Conservation (phyloP, 2,797 vertebrate species). For the Myotis myotis region DNA sequence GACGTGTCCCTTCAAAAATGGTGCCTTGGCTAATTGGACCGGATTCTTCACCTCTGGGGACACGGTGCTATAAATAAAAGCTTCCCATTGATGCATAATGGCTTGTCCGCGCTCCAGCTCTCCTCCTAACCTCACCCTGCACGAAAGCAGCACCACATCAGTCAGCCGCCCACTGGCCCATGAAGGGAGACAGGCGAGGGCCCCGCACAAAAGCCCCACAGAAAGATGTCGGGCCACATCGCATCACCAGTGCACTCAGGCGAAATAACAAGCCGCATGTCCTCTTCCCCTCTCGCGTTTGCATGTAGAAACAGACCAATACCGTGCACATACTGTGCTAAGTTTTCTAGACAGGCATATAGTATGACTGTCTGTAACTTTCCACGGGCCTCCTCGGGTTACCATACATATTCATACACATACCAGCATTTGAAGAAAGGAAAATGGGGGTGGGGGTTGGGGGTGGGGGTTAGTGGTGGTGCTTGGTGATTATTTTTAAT, state of each 20-base stretch:
- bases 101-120: background rate
- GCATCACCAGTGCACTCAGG: background rate
- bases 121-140: background rate
- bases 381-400: slow-evolving; percentile 26
- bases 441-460: background rate
- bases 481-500: slow-evolving; percentile 44
- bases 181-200: background rate
- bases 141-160: background rate
- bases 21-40: slow-evolving; percentile 1
- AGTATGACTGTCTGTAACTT: slow-evolving; percentile 46
- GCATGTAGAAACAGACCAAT: slow-evolving; percentile 54
- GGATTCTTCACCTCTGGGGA: background rate
- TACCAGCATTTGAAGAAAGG: slow-evolving; percentile 11
- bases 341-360: slow-evolving; percentile 48
- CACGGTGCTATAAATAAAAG: slow-evolving; percentile 2
- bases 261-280: background rate
- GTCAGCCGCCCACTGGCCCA: background rate
- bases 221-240: background rate
- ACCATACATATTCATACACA: slow-evolving; percentile 41
- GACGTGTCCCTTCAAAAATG: background rate
- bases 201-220: slow-evolving; percentile 29
- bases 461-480: background rate
- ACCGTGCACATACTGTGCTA: background rate
- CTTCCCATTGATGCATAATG: background rate
- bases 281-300: background rate